Conservation (phyloP, 2,113 vertebrate species). For the Paracanthobrama guichenoti region DNA sequence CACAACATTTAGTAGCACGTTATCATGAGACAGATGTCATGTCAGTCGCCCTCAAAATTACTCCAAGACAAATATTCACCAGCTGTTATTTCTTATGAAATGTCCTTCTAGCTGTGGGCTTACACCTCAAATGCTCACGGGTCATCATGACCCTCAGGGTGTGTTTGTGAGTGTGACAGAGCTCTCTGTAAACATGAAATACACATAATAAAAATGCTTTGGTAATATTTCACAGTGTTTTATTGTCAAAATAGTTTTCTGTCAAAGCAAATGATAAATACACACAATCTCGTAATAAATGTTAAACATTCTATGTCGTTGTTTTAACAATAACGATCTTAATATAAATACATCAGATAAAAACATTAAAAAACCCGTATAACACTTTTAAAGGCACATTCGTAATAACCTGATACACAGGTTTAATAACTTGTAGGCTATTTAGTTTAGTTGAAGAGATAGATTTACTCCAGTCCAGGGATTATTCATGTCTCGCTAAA, state of each 20-base stretch:
- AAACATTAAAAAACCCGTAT: constrained; percentile 17
- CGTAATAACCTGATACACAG: too few species aligned
- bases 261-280: constrained; percentile 21
- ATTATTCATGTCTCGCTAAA: background rate
- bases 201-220: background rate
- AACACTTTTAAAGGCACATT: constrained; percentile 23
- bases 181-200: background rate
- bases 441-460: background rate
- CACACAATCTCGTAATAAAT: background rate
- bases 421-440: background rate
- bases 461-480: background rate
- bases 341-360: constrained; percentile 29
- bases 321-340: constrained; percentile 3
- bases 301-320: background rate
- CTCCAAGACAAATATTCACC: background rate
- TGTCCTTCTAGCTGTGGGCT: background rate
- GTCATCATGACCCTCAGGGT: background rate
- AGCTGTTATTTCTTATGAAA: background rate
- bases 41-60: background rate
- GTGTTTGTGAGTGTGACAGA: background rate
- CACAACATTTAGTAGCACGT: too few species aligned
- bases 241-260: constrained; percentile 21
- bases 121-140: too few species aligned
- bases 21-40: too few species aligned
- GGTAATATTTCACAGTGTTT: constrained; percentile 20